Conservation (phyloP, 2,113 vertebrate genomes). For the Cyprinodon variegatus region DNA sequence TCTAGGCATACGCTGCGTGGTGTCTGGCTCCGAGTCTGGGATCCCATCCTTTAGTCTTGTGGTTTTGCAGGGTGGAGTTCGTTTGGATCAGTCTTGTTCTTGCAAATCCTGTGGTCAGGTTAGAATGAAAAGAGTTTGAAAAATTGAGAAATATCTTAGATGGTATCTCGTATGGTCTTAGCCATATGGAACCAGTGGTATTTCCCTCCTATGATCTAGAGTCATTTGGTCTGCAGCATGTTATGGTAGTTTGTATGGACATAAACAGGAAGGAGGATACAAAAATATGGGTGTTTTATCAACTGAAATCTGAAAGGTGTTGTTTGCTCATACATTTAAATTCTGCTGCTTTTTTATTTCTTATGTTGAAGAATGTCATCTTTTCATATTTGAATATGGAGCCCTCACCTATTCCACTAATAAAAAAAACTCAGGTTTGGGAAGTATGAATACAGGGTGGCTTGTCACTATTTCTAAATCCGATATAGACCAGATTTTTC, state of each 20-base stretch:
- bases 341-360: neutral
- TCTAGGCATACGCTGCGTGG: neutral
- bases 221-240: neutral
- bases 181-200: neutral
- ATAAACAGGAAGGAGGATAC: neutral
- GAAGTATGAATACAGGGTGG: too few species aligned
- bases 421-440: too few species aligned
- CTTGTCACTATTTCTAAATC: too few species aligned
- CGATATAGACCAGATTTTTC: too few species aligned
- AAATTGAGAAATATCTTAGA: neutral
- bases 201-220: neutral
- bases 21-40: neutral
- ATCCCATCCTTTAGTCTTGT: neutral
- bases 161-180: neutral
- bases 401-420: too few species aligned
- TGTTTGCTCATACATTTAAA: neutral
- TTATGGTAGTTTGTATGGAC: neutral
- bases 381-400: neutral
- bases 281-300: neutral
- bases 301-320: neutral
- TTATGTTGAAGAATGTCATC: neutral
- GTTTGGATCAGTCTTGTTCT: neutral
- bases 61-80: neutral
- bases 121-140: neutral
- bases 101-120: conserved; percentile 3